Percentiles rank a stretch among this genome's conserved stretches.
These are phyloP conservation scores for Patella pellucida DNA, from an alignment of 2,888 invertebrate species.

Conservation along the genomic window DNA sequence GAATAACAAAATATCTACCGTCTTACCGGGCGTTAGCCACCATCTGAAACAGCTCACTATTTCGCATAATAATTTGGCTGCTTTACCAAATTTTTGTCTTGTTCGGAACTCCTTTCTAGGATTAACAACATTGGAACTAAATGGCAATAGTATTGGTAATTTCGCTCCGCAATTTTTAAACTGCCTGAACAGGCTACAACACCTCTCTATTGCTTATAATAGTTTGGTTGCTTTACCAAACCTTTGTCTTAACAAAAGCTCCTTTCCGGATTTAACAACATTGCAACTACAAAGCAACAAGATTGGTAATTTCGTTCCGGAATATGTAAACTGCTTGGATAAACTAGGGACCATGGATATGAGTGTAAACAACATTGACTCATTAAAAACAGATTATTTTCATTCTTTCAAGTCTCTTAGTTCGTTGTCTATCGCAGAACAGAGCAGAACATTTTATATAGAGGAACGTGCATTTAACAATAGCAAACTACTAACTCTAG, in stretches of 20 bases:
- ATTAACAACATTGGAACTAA: not conserved
- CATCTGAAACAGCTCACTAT: too few relatives aligned
- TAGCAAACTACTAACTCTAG: not conserved
- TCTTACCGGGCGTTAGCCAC: too few relatives aligned
- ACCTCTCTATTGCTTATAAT: too few relatives aligned
- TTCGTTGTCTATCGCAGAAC: not conserved
- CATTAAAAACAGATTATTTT: not conserved
- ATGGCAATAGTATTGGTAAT: not conserved
- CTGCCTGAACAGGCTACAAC: not conserved
- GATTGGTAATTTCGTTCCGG: not conserved
- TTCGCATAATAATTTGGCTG: too few relatives aligned
- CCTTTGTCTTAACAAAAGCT: not conserved
- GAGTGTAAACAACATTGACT: not conserved
- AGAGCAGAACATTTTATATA: not conserved
- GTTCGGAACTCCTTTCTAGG: too few relatives aligned
- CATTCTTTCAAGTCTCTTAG: not conserved
- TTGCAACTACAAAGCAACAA: not conserved
- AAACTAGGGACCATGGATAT: not conserved
- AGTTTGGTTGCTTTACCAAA: too few relatives aligned
- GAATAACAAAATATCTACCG: too few relatives aligned
- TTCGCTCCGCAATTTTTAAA: not conserved
- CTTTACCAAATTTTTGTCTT: too few relatives aligned
- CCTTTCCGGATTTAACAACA: not conserved
- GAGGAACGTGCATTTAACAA: constrained; percentile 7
- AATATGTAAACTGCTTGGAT: not conserved